A percentile compares a stretch with the other conserved stretches of the same genome.
These are phyloP conservation scores for Drosophila aff. DNA, from an alignment of 1,140 invertebrate species.

Conservation along the genomic window DNA sequence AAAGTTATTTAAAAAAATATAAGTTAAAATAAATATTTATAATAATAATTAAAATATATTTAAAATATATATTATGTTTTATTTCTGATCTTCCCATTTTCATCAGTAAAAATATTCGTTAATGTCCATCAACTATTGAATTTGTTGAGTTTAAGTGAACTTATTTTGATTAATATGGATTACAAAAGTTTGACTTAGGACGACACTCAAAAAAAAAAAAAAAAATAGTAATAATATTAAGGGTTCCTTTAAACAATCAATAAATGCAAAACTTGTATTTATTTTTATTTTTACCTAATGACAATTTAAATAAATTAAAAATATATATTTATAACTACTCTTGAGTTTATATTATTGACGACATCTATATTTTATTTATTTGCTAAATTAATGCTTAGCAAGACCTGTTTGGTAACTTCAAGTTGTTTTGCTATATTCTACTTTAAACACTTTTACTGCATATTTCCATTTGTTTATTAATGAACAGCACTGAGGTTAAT, in stretches of 20 bases:
- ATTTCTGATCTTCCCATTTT: too few relatives aligned
- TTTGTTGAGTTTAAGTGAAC: too few relatives aligned
- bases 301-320: background rate
- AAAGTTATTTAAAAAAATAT: background rate
- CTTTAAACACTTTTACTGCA: background rate
- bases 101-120: too few relatives aligned
- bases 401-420: background rate
- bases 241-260: too few relatives aligned
- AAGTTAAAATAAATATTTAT: background rate
- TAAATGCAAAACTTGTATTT: too few relatives aligned
- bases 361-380: background rate
- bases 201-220: too few relatives aligned
- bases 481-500: too few relatives aligned
- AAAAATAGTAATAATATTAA: too few relatives aligned
- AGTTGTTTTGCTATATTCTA: background rate
- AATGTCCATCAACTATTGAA: too few relatives aligned
- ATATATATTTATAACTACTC: background rate
- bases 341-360: background rate
- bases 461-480: background rate
- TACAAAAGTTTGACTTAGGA: too few relatives aligned
- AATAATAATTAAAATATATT: background rate
- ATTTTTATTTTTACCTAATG: background rate
- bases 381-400: background rate
- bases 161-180: too few relatives aligned
- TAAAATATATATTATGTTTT: too few relatives aligned